Percentiles rank a stretch among this genome's conserved stretches.
Conservation (phyloP, 2,797 vertebrate genomes). For the Coregonus suidteri region DNA sequence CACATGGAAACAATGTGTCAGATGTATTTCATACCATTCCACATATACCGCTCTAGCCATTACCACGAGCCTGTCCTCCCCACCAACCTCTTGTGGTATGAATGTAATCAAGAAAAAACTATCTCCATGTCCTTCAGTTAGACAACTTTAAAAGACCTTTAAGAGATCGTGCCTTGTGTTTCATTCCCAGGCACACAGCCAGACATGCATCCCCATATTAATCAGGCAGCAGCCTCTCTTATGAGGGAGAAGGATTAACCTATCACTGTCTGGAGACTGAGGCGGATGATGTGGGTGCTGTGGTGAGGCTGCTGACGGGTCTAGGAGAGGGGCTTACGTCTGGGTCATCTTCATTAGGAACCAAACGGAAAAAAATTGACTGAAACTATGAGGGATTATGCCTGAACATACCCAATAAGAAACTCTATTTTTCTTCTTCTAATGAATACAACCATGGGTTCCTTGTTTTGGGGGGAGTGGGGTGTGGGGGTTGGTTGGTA, state of each 20-base stretch:
- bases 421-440: neutral
- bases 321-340: too few relatives aligned
- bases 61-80: too few relatives aligned
- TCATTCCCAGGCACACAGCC: slow-evolving; percentile 3
- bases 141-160: neutral
- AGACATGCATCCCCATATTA: neutral
- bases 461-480: neutral
- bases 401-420: neutral
- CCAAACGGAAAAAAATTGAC: too few relatives aligned
- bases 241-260: slow-evolving; percentile 1
- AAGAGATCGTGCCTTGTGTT: neutral
- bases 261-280: neutral
- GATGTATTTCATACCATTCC: too few relatives aligned
- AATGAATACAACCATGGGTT: neutral
- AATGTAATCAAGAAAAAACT: neutral
- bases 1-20: too few relatives aligned
- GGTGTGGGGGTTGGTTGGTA: neutral
- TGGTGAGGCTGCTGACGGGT: too few relatives aligned
- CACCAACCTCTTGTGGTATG: neutral
- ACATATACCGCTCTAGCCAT: too few relatives aligned
- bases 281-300: too few relatives aligned
- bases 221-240: neutral
- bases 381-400: neutral
- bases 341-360: too few relatives aligned
- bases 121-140: slow-evolving; percentile 3